phyloP scores from a whole-genome alignment of 2,888 invertebrate genomes.

The Antitype chi region DNA sequence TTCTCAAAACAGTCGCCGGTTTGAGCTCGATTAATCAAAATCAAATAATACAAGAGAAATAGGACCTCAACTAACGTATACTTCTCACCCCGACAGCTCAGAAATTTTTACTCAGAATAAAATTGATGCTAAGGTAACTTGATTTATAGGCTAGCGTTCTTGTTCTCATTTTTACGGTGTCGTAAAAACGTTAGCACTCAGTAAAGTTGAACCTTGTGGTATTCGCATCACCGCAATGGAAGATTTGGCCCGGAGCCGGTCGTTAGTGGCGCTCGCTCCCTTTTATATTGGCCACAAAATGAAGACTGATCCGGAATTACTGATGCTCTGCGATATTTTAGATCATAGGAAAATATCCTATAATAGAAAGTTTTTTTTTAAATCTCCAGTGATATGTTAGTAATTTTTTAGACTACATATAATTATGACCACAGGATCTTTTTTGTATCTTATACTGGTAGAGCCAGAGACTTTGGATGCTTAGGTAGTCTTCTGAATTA shows the following conservation, averaged over 20 bases:
- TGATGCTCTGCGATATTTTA: constrained; percentile 29
- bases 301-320: constrained; percentile 35
- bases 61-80: not conserved
- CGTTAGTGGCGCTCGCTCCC: constrained; percentile 39
- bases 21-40: no score
- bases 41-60: not conserved
- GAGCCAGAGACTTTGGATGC: not conserved
- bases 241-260: constrained; percentile 51
- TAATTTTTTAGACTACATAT: not conserved
- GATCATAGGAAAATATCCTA: constrained; percentile 7
- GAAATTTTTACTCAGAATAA: constrained; percentile 16
- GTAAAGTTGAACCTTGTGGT: constrained; percentile 59
- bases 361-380: not conserved
- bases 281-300: constrained; percentile 51
- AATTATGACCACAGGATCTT: no score
- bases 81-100: not conserved
- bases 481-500: not conserved
- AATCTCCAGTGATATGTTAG: not conserved
- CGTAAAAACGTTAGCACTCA: constrained; percentile 59
- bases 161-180: constrained; percentile 58
- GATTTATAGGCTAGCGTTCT: constrained; percentile 53
- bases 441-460: no score
- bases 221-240: constrained; percentile 55
- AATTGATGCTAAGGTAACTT: constrained; percentile 48
- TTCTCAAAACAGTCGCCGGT: no score